Evolutionary conservation across 1,140 invertebrate genomes (phyloP).

Genomic region (Drepana arcuata): DNA sequence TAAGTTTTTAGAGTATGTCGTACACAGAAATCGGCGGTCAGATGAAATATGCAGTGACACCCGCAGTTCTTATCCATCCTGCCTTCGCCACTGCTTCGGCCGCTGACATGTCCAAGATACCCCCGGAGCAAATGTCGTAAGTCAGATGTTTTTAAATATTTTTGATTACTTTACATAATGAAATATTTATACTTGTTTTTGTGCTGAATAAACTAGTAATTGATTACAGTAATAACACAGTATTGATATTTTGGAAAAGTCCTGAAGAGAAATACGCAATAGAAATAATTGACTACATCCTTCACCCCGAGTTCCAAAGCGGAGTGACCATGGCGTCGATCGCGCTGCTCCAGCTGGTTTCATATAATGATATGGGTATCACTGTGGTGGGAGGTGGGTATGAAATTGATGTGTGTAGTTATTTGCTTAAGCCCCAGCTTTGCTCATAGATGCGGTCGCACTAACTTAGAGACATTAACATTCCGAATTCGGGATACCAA

Average conservation of each 20-base stretch:
- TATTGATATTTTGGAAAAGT: conserved; percentile 33
- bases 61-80: conserved; percentile 34
- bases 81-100: conserved; percentile 33
- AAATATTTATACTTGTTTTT: no score
- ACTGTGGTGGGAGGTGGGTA: no score
- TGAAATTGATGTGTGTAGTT: no score
- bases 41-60: conserved; percentile 30
- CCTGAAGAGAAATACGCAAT: conserved; percentile 20
- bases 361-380: conserved; percentile 5
- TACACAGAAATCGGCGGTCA: conserved; percentile 30
- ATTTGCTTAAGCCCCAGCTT: no score
- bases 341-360: conserved; percentile 24
- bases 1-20: no score
- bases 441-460: no score
- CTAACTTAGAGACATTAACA: no score
- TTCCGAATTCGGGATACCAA: no score
- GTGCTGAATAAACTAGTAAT: no score
- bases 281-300: conserved; percentile 26
- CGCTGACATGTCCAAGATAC: conserved; percentile 36
- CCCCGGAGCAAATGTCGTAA: conserved; percentile 17
- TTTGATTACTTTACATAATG: no score
- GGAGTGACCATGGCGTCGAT: conserved; percentile 23
- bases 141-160: no score
- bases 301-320: conserved; percentile 29
- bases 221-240: conserved; percentile 33